phyloP scores from a whole-genome alignment of 2,888 invertebrate species.

The Parnassius glacialis region DNA sequence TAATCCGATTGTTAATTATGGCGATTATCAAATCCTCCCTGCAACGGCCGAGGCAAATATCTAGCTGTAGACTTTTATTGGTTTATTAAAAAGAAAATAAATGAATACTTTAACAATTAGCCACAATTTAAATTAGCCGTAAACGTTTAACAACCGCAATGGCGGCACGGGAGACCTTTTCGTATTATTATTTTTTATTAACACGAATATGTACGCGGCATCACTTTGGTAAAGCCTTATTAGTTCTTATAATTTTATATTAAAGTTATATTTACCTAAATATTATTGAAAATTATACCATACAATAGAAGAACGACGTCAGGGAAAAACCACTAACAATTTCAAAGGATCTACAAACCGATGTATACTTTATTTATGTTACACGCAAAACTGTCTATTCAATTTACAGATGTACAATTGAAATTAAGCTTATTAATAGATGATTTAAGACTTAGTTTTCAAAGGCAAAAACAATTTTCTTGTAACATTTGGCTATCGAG shows the following conservation, averaged over 20 bases:
- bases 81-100: too few species aligned
- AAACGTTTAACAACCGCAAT: too few species aligned
- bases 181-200: too few species aligned
- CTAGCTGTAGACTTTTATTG: too few species aligned
- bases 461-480: neutral
- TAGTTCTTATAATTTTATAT: neutral
- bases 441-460: neutral
- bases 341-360: constrained; percentile 32
- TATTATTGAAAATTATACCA: constrained; percentile 29
- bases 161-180: too few species aligned
- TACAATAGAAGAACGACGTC: constrained; percentile 26
- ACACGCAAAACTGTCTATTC: constrained; percentile 38
- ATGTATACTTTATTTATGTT: constrained; percentile 28
- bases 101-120: too few species aligned
- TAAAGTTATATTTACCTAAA: constrained; percentile 36
- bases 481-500: constrained; percentile 1
- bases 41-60: too few species aligned
- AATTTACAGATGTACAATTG: neutral
- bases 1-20: too few species aligned
- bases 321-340: constrained; percentile 36
- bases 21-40: too few species aligned
- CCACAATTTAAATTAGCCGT: too few species aligned
- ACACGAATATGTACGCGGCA: too few species aligned
- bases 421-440: neutral
- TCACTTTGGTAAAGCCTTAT: neutral